A percentile compares a stretch with the other conserved stretches of the same genome.
Conservation (phyloP, 2,113 vertebrate genomes). For the Agapornis roseicollis region DNA sequence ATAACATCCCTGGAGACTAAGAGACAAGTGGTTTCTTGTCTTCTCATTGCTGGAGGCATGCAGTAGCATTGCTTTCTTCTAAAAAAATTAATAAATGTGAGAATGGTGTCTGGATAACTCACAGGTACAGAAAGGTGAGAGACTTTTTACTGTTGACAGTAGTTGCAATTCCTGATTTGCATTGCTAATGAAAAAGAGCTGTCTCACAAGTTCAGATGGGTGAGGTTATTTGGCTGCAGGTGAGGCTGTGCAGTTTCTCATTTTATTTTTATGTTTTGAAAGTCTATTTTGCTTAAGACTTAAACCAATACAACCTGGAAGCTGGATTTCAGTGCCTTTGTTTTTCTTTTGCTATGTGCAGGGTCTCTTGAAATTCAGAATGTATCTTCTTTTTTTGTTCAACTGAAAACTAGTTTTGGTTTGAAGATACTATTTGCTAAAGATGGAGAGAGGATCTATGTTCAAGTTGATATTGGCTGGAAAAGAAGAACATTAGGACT, state of each 20-base stretch:
- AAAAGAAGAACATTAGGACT: constrained; percentile 89
- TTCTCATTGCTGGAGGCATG: background rate
- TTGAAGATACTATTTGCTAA: constrained; percentile 88
- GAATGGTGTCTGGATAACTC: background rate
- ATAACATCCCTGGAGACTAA: background rate
- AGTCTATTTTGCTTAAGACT: background rate
- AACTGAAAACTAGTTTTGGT: constrained; percentile 88
- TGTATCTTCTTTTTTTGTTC: constrained; percentile 90
- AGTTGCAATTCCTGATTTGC: background rate
- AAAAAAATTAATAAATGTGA: background rate
- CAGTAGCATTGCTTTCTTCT: background rate
- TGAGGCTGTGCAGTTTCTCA: background rate
- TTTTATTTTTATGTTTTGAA: background rate
- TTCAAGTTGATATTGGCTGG: constrained; percentile 88
- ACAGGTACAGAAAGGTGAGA: background rate
- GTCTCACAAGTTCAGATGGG: background rate
- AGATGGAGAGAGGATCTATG: constrained; percentile 87
- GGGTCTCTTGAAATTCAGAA: constrained; percentile 85
- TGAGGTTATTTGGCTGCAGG: background rate
- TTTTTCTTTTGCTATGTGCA: constrained; percentile 54
- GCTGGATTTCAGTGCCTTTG: background rate
- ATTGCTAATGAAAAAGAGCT: background rate
- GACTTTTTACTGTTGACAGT: background rate
- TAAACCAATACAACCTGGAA: background rate
- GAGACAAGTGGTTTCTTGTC: background rate